Evolutionary conservation across 2,888 invertebrate species (phyloP).

Genomic region (Pollenia amentaria): DNA sequence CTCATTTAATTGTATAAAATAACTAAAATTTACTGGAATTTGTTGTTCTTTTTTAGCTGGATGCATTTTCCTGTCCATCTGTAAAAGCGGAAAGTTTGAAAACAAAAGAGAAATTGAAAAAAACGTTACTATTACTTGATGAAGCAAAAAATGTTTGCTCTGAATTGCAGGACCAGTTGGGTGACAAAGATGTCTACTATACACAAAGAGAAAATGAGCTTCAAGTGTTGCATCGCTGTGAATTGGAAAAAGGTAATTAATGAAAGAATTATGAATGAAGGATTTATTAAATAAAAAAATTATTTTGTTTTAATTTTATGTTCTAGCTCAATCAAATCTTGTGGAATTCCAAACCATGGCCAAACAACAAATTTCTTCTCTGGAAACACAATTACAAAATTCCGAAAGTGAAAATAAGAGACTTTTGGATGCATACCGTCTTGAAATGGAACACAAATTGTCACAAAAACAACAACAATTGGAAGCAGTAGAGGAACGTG

Average conservation of each 20-base stretch:
- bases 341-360: slow-evolving; percentile 81
- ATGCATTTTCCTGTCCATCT: slow-evolving; percentile 82
- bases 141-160: slow-evolving; percentile 80
- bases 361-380: slow-evolving; percentile 79
- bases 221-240: slow-evolving; percentile 81
- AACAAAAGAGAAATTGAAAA: slow-evolving; percentile 78
- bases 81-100: slow-evolving; percentile 79
- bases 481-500: slow-evolving; percentile 81
- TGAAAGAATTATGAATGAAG: neutral
- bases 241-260: slow-evolving; percentile 82
- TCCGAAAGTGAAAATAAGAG: slow-evolving; percentile 80
- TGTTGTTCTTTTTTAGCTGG: slow-evolving; percentile 79
- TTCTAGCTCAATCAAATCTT: slow-evolving; percentile 87
- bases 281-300: neutral
- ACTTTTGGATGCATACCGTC: slow-evolving; percentile 79
- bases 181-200: slow-evolving; percentile 82
- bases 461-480: slow-evolving; percentile 83
- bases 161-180: slow-evolving; percentile 81
- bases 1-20: neutral
- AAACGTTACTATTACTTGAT: slow-evolving; percentile 80
- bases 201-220: slow-evolving; percentile 80
- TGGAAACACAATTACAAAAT: slow-evolving; percentile 80
- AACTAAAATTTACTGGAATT: slow-evolving; percentile 8
- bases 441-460: slow-evolving; percentile 79
- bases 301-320: slow-evolving; percentile 56